These are phyloP conservation scores for Megalopta genalis DNA, from an alignment of 1,140 invertebrate species.

Conservation along the genomic window DNA sequence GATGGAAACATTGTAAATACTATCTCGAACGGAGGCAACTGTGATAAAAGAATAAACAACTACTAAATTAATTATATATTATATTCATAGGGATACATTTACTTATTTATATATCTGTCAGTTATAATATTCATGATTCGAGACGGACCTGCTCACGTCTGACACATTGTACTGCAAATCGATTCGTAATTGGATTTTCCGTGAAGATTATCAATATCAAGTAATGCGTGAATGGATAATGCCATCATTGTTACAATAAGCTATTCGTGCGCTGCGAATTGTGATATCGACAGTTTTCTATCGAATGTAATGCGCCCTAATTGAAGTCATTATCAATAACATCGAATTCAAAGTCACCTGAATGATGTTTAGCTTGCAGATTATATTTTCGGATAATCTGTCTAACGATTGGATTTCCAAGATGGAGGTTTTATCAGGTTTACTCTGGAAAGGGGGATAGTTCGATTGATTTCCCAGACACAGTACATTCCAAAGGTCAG, in stretches of 20 bases:
- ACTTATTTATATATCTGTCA: no score
- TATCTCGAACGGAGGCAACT: no score
- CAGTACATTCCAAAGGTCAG: constrained; percentile 16
- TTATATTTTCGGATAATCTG: background rate
- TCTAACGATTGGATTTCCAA: no score
- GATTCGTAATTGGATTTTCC: constrained; percentile 52
- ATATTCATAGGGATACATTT: no score
- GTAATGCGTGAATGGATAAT: constrained; percentile 22
- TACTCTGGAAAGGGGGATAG: no score
- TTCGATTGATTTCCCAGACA: constrained; percentile 10
- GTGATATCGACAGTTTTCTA: constrained; percentile 32
- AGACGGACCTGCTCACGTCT: background rate
- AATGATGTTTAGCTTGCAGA: no score
- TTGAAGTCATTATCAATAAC: constrained; percentile 43
- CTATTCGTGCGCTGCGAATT: constrained; percentile 7
- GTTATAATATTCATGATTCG: no score
- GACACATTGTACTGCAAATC: constrained; percentile 7
- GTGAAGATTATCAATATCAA: constrained; percentile 45
- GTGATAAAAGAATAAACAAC: no score
- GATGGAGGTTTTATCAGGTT: background rate
- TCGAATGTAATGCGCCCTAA: constrained; percentile 39
- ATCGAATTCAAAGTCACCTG: background rate
- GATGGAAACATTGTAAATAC: no score
- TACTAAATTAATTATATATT: no score
- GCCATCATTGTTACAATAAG: constrained; percentile 18